Evolutionary conservation across 2,888 invertebrate genomes (phyloP), one percentile per base, ranked within the genome.

Genomic region (Aproaerema taeniolella): DNA sequence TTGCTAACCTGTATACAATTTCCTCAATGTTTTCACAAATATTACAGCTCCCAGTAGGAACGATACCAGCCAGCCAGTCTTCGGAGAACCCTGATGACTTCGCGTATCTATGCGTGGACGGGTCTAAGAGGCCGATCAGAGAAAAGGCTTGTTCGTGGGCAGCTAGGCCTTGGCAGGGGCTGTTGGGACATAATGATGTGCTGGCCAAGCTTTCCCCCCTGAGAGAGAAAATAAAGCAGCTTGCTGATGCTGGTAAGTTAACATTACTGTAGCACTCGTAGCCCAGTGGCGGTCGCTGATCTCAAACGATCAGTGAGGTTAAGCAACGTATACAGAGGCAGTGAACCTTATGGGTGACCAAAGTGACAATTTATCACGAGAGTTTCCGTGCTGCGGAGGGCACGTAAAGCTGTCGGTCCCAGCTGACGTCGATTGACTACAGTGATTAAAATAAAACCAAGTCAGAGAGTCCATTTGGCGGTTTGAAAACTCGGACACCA

Each of bases 131-230:
- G 0, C 89, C 92, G 1, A 82, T 94, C 8, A 91, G 88, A 17
- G 89, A 88, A 2, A 88, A 89, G 29, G 64, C 86, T 2, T 95
- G 95, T 61, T 89, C 91, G 0, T 95, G 95, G 95, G 95, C 95
- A 0, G 93, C 93, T 0, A 88, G 95, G 42, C 95, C 95, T n/a
- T 95, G 95, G 93, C 93, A 91, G 61, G 93, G 93, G 8, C 88
- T 92, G 53, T 80, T 93, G 63, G 91, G 91, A 4, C 93, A 93
- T 59, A 89, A 89, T 8, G 91, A 90, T 42, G 81, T 89, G 0
- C 67, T 88, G 2, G 88, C 88, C 16, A 77, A 83, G 10, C 60
- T 89, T 7, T 70, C 86, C 6, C 88, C 89, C 3, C 55, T 89
- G 34, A 80, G 88, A 24, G 82, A 81, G 42, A 89, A 89, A 69